Base-by-base conservation (phyloP, 2,888 invertebrate genomes). In the Lepetodrilus schrolli region DNA sequence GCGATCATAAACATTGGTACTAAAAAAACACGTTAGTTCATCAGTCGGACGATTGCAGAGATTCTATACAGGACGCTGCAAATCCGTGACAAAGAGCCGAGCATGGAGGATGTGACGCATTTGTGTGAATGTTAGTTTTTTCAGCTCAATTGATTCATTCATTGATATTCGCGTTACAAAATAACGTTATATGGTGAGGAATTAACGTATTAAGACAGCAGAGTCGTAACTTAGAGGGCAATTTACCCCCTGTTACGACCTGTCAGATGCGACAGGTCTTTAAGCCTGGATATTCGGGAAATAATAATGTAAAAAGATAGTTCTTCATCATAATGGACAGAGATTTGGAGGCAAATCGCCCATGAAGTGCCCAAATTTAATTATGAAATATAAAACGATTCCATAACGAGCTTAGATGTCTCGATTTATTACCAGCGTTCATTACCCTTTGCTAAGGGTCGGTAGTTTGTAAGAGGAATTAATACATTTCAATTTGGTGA, bases 401-500 rank as follows among this genome's bases (percentile, higher is more conserved):
- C 58, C 13, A 30, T 58, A 58, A 58, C 58, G 58, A 30, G 58
- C 34, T 7, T 58, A 58, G 58, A 30, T 58, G 58, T 26, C 58
- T 26, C 34, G 26, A 17, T 23, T 58, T 58, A 58, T 34, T 30
- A 30, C 34, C 23, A n/a, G 58, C n/a, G 34, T 58, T 58, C 58
- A 58, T 58, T 58, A 58, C 58, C 58, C 58, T 23, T 7, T 30
- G 58, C 17, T 58, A 30, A 26, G 58, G 58, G 58, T 58, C 58
- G 58, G 26, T 58, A 58, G 58, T 58, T 58, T 26, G 58, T 34
- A n/a, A n/a, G 58, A 58, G 58, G 34, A 58, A 58, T 58, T 58
- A 58, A 58, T 58, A 58, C 58, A 26, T 58, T 58, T 30, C 58
- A 58, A 58, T 58, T 58, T 58, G n/a, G n/a, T n/a, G n/a, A n/a